Base-by-base conservation (phyloP, 2,113 vertebrate genomes). In the Beaufortia kweichowensis region DNA sequence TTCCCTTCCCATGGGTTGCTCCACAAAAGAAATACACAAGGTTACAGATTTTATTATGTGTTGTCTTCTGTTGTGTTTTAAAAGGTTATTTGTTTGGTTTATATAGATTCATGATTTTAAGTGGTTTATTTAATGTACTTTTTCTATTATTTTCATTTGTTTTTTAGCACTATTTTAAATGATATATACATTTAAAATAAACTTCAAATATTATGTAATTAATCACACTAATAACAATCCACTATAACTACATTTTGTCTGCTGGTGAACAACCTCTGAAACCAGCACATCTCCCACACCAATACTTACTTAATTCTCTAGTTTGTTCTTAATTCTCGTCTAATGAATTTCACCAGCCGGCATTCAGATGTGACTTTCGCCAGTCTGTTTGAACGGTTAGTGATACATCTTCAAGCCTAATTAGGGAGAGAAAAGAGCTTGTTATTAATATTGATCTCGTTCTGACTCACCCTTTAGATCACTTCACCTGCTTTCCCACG, bases 401-500 rank as follows among this genome's bases (percentile, higher is more conserved):
- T 8, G 65, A 68, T 65, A 77, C 67, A 21, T 82, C 77, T 85
- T 72, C 61, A 23, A 61, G 78, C 75, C 67, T 77, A 78, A 79
- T 78, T 83, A 80, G 64, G 70, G 64, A 71, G 43, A 73, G 76
- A 79, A 75, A 75, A 11, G 59, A 56, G 53, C 55, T 19, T 21
- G 66, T 43, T 72, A 84, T 82, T 84, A 79, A 85, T 84, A 86
- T 86, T 82, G 82, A 84, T 86, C 80, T 50, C 21, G 60, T 63
- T 71, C 28, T 11, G 39, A 64, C 57, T 64, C 43, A 14, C 69
- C 59, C 66, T 65, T 61, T 55, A 65, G 72, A 53, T 76, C 39
- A 19, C 50, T 77, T 82, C 84, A 85, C 79, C 84, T 80, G 79
- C 78, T 79, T 82, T 85, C 82, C 80, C 84, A 85, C 82, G 77